Conservation (phyloP, 2,888 invertebrate genomes). For the Cinara cedri region DNA sequence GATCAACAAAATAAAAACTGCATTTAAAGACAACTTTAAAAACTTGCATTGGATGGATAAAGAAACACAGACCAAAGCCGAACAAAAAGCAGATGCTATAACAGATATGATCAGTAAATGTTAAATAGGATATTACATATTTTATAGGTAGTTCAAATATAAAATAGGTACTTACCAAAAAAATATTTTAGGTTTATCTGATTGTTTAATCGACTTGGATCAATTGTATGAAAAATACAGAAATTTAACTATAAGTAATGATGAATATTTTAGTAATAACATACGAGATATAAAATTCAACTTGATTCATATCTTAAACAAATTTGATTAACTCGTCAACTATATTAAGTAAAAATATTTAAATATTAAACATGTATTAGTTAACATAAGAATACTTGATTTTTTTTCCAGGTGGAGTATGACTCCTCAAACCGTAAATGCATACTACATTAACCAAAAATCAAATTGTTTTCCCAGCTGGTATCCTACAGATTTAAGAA, state of each 20-base stretch:
- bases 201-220: conserved; percentile 82
- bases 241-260: conserved; percentile 71
- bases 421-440: conserved; percentile 93
- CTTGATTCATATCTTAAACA: conserved; percentile 79
- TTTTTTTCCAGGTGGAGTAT: conserved; percentile 70
- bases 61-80: conserved; percentile 82
- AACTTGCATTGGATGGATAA: conserved; percentile 94
- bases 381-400: conserved; percentile 8
- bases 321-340: conserved; percentile 83
- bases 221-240: conserved; percentile 86
- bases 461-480: conserved; percentile 95
- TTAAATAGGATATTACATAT: no score
- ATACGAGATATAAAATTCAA: conserved; percentile 79
- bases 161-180: not conserved
- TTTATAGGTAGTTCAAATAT: not conserved
- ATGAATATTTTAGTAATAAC: conserved; percentile 87
- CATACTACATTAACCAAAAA: conserved; percentile 96
- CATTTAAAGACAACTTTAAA: conserved; percentile 86
- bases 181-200: conserved; percentile 80
- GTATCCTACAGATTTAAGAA: conserved; percentile 90
- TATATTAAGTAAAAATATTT: conserved; percentile 72
- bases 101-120: conserved; percentile 74
- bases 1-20: conserved; percentile 86
- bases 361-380: not conserved
- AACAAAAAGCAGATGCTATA: conserved; percentile 90